These are phyloP conservation scores for Anarrhichthys ocellatus DNA, from an alignment of 2,113 vertebrate genomes.

Conservation along the genomic window DNA sequence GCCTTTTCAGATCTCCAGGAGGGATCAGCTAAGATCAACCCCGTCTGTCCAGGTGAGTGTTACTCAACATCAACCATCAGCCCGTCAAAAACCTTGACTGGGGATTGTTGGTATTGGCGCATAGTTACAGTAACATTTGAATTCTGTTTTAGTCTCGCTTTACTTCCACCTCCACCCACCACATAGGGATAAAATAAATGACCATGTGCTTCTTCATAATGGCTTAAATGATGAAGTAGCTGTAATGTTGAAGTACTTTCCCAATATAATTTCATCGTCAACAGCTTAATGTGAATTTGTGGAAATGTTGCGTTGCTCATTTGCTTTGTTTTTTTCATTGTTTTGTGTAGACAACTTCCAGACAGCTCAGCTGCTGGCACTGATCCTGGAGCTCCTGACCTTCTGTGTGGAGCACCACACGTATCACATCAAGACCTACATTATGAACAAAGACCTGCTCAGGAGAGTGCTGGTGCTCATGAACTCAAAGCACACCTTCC, in stretches of 20 bases:
- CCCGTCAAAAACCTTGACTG: neutral
- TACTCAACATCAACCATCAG: neutral
- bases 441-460: constrained; percentile 98
- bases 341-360: constrained; percentile 93
- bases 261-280: neutral
- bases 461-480: constrained; percentile 96
- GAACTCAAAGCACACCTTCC: constrained; percentile 98
- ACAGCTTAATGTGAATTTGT: neutral
- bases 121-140: neutral
- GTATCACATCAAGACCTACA: constrained; percentile 99
- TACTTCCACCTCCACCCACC: neutral
- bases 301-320: neutral
- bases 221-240: neutral
- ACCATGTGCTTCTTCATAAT: neutral
- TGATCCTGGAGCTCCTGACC: constrained; percentile 96
- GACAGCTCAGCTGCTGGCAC: constrained; percentile 95
- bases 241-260: neutral
- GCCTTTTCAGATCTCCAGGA: constrained; percentile 88
- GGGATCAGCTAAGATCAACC: constrained; percentile 88
- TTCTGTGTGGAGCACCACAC: constrained; percentile 98
- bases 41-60: constrained; percentile 92
- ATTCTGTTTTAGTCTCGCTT: neutral
- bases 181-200: neutral
- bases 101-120: neutral
- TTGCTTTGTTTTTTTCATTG: constrained; percentile 29